A percentile compares a stretch with the other conserved stretches of the same genome.
These are phyloP conservation scores for Oncorhynchus mykiss DNA, from an alignment of 2,113 vertebrate species.

Conservation along the genomic window DNA sequence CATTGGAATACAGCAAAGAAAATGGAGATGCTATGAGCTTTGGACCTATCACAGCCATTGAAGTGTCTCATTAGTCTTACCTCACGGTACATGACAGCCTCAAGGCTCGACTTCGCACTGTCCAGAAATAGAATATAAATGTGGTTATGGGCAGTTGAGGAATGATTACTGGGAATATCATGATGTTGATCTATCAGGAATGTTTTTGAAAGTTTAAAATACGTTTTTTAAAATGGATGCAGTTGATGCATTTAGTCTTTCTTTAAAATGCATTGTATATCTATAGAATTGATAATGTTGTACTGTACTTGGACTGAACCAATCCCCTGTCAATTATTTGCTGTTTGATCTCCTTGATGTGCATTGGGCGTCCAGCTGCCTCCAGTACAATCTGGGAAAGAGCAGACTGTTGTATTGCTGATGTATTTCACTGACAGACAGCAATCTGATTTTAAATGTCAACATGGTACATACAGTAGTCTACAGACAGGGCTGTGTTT, in stretches of 20 bases:
- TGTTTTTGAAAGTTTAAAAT: not conserved
- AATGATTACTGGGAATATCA: not conserved
- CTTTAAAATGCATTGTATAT: not conserved
- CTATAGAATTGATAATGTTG: not conserved
- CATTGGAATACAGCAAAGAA: not conserved
- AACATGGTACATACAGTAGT: not conserved
- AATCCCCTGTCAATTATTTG: constrained; percentile 78
- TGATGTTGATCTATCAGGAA: not conserved
- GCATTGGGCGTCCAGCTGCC: constrained; percentile 78
- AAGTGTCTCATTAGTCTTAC: constrained; percentile 57
- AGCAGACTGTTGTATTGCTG: not conserved
- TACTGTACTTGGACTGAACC: constrained; percentile 78
- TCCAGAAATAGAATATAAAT: constrained; percentile 14
- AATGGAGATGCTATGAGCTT: not conserved
- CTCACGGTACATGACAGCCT: constrained; percentile 83
- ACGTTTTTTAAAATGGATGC: too few species aligned
- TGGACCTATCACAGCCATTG: constrained; percentile 27
- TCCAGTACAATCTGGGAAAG: constrained; percentile 76
- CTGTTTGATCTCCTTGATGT: constrained; percentile 83
- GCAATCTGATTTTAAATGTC: not conserved
- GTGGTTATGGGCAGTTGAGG: not conserved
- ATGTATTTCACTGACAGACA: not conserved
- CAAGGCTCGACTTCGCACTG: constrained; percentile 81
- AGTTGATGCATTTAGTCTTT: too few species aligned
- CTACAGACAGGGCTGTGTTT: not conserved